Percentiles rank a stretch among this genome's conserved stretches.
These are phyloP conservation scores for Reticulitermes speratus DNA, from an alignment of 1,140 invertebrate genomes.

Conservation along the genomic window DNA sequence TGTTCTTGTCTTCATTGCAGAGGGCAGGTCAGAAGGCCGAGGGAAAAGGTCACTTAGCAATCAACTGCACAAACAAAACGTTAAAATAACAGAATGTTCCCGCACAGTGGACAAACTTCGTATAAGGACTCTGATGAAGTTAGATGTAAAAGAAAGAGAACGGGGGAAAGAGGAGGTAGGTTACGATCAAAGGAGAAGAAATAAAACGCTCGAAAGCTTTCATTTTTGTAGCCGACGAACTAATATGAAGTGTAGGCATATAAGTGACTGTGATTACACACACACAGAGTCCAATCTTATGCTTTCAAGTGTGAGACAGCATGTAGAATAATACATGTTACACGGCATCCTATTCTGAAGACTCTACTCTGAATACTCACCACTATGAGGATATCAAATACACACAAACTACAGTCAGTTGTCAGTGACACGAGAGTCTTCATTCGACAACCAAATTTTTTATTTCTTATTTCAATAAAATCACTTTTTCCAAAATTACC, in stretches of 20 bases:
- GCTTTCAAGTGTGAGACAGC: no score
- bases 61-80: slow-evolving; percentile 3
- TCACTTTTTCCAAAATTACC: no score
- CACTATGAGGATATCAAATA: no score
- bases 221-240: background rate
- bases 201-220: background rate
- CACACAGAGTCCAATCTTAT: no score
- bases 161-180: background rate
- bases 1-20: background rate
- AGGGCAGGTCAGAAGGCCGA: background rate
- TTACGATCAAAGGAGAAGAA: background rate
- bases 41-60: background rate
- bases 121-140: background rate
- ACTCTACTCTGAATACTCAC: no score
- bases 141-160: background rate
- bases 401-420: no score
- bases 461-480: no score
- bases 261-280: background rate
- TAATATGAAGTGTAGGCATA: background rate
- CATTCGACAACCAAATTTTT: no score
- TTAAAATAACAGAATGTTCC: background rate
- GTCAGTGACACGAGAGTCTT: no score
- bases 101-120: background rate
- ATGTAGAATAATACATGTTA: no score
- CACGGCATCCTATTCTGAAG: no score